A percentile compares a stretch with the other conserved stretches of the same genome.
Evolutionary conservation across 1,140 invertebrate species (phyloP).

Genomic region (Phymastichus coffea): DNA sequence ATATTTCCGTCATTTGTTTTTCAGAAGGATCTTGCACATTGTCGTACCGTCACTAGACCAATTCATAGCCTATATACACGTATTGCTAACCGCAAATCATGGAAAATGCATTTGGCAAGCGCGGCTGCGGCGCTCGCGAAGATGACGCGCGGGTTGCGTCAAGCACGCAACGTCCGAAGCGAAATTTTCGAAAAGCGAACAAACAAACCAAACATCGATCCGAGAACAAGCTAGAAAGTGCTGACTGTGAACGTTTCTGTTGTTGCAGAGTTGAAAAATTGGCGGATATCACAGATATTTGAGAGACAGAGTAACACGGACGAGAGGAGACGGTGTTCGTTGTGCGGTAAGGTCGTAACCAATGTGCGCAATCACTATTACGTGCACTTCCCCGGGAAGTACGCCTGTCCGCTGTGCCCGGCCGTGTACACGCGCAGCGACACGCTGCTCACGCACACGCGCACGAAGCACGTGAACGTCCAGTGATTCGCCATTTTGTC

Average conservation of each 20-base stretch:
- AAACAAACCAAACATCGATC: neutral
- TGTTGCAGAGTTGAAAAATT: slow-evolving; percentile 67
- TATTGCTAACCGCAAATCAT: slow-evolving; percentile 5
- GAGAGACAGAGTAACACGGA: slow-evolving; percentile 64
- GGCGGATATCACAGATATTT: slow-evolving; percentile 68
- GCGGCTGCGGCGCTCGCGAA: no score
- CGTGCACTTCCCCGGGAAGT: slow-evolving; percentile 67
- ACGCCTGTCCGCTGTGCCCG: slow-evolving; percentile 63
- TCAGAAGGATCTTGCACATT: slow-evolving; percentile 11
- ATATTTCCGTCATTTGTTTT: neutral
- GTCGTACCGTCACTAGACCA: slow-evolving; percentile 3
- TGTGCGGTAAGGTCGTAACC: slow-evolving; percentile 68
- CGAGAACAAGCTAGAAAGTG: slow-evolving; percentile 5
- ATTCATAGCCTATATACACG: neutral
- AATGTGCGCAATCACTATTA: slow-evolving; percentile 70
- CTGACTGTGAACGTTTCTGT: slow-evolving; percentile 47
- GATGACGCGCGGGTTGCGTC: no score
- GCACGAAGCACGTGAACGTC: slow-evolving; percentile 62
- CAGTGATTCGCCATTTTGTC: slow-evolving; percentile 36
- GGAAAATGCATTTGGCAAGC: neutral
- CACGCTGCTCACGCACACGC: slow-evolving; percentile 64
- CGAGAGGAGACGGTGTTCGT: slow-evolving; percentile 64
- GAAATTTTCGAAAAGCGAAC: no score
- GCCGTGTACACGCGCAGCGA: slow-evolving; percentile 67
- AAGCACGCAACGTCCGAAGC: no score